Base-by-base conservation (phyloP, 2,113 vertebrate genomes). In the Hiodon alosoides region DNA sequence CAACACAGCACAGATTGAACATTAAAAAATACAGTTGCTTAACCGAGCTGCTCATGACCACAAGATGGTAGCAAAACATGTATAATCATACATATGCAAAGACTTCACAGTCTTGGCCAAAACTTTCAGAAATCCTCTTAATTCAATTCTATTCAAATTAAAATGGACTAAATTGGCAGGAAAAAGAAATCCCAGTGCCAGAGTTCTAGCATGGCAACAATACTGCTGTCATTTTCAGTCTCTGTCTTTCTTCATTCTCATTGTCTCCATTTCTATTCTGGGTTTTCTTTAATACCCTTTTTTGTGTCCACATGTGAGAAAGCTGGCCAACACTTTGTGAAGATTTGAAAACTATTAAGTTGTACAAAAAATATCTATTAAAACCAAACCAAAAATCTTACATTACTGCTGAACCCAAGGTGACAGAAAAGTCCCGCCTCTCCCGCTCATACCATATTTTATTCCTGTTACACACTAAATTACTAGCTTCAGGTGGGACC, bases 121-220 rank as follows among this genome's bases (percentile, higher is more conserved):
- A 88, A 81, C 81, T 86, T 86, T 84, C 85, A 80, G 85, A 87
- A 90, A 89, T 89, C 87, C 87, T 90, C 87, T 90, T 90, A 89
- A 89, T 90, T 90, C 84, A 82, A 81, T 89, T 78, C 85, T 83
- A 86, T 90, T 88, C 86, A 87, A 90, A 89, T 89, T 86, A 83
- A 90, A 90, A 91, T 88, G 82, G 84, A 86, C 87, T 91, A 87
- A 86, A 79, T 87, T 89, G 89, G 89, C 89, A 85, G 86, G 80
- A 80, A 62, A 78, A 78, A 71, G 65, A 71, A 72, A 81, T 81
- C 85, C 83, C 78, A 77, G 81, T 84, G 88, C 89, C 89, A 90
- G 87, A 83, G 87, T 82, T 87, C 89, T 89, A 87, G 85, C 85
- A 88, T 83, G 83, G 83, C 87, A 58, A 75, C 72, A 71, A 67